Conservation (phyloP, 30 jellyfish, hydroid and myxozoan species). For the Pelagia noctiluca region DNA sequence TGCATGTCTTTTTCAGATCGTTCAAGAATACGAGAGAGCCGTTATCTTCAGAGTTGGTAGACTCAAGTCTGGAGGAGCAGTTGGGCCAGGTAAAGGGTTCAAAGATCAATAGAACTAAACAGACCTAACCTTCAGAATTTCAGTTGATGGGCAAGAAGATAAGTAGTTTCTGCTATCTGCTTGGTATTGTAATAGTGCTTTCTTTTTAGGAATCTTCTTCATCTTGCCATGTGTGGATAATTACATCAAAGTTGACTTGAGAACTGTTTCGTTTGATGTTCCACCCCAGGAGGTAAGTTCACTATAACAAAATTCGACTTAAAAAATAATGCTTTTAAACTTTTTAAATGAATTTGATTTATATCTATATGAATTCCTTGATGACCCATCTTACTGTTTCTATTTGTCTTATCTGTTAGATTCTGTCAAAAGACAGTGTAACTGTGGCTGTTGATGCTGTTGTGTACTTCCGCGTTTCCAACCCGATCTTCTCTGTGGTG, state of each 20-base stretch:
- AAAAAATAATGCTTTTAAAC: too few relatives aligned
- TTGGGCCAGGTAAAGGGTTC: slow-evolving; percentile 98
- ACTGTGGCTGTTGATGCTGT: slow-evolving; percentile 99
- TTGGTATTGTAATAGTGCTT: background rate
- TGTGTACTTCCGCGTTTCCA: slow-evolving; percentile 88
- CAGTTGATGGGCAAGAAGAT: too few relatives aligned
- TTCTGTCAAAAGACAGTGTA: slow-evolving; percentile 93
- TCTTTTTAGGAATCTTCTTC: slow-evolving; percentile 79
- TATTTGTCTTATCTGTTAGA: slow-evolving; percentile 3
- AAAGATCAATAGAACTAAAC: too few relatives aligned
- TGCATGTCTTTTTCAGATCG: slow-evolving; percentile 64
- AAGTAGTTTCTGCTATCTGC: too few relatives aligned
- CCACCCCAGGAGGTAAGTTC: slow-evolving; percentile 97
- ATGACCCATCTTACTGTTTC: background rate
- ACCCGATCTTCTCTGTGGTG: slow-evolving; percentile 89
- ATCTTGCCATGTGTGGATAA: slow-evolving; percentile 94
- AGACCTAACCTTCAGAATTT: too few relatives aligned
- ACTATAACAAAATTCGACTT: too few relatives aligned
- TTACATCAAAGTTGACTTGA: slow-evolving; percentile 89
- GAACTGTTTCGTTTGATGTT: slow-evolving; percentile 96
- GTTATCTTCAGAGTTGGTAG: slow-evolving; percentile 97
- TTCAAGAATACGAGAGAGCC: slow-evolving; percentile 97
- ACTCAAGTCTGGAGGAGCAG: slow-evolving; percentile 88
- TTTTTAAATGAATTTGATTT: background rate
- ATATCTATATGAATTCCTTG: background rate